phyloP scores from a whole-genome alignment of 2,888 invertebrate genomes.

The Drosophila picticornis region DNA sequence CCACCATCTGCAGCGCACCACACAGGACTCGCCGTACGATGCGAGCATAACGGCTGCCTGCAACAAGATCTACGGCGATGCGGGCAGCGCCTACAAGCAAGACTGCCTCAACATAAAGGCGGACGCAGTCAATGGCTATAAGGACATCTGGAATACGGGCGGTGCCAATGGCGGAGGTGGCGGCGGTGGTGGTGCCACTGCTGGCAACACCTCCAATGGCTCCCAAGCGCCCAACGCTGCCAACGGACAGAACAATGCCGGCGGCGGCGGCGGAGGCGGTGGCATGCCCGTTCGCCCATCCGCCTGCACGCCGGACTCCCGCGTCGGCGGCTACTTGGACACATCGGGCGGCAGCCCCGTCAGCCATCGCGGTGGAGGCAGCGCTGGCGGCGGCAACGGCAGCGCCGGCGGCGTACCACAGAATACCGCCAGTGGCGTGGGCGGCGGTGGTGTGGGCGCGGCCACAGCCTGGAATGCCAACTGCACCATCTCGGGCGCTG shows the following conservation, averaged over 20 bases:
- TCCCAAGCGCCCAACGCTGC: constrained; percentile 81
- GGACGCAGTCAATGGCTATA: constrained; percentile 86
- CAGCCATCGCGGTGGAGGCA: constrained; percentile 89
- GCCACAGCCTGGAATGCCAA: constrained; percentile 94
- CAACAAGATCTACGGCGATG: constrained; percentile 88
- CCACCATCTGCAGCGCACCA: constrained; percentile 91
- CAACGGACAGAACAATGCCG: constrained; percentile 87
- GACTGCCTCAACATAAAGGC: constrained; percentile 90
- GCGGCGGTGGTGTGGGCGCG: constrained; percentile 86
- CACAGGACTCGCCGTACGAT: constrained; percentile 96
- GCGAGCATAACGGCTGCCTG: constrained; percentile 94
- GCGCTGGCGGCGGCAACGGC: constrained; percentile 86
- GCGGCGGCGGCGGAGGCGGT: constrained; percentile 64
- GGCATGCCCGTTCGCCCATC: constrained; percentile 91
- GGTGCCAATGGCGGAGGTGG: constrained; percentile 87
- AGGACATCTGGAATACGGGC: constrained; percentile 88
- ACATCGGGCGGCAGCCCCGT: constrained; percentile 91
- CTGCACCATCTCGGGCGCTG: constrained; percentile 92
- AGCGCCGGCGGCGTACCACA: constrained; percentile 86
- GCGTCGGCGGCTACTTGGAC: constrained; percentile 91
- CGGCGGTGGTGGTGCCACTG: constrained; percentile 87
- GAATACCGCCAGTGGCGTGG: constrained; percentile 88
- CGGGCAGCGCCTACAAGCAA: constrained; percentile 87
- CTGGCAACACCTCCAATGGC: constrained; percentile 82
- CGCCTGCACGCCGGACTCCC: constrained; percentile 95